Conservation (phyloP, 1,140 invertebrate species). For the Drosophila melanogaster region Release_6_plus_ISO1_MT NT_033777.3:27891501-27892000, state of each 20-base stretch:
- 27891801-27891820: background rate
- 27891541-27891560: constrained; percentile 61
- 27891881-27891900: constrained; percentile 73
- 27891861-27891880: constrained; percentile 22
- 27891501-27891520: constrained; percentile 52
- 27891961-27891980: constrained; percentile 12
- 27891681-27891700: constrained; percentile 61
- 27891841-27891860: background rate
- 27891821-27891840: constrained; percentile 1
- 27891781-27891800: constrained; percentile 20
- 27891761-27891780: no score
- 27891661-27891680: constrained; percentile 76
- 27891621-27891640: constrained; percentile 39
- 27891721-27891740: constrained; percentile 48
- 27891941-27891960: constrained; percentile 50
- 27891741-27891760: constrained; percentile 61
- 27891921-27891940: constrained; percentile 84
- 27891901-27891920: constrained; percentile 83
- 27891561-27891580: constrained; percentile 52
- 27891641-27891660: constrained; percentile 55
- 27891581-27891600: constrained; percentile 83
- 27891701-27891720: constrained; percentile 73
- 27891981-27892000: background rate
- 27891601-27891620: constrained; percentile 70
- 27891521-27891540: constrained; percentile 27